phyloP scores from a whole-genome alignment of 2,113 vertebrate genomes.

The Puntigrus tetrazona region DNA sequence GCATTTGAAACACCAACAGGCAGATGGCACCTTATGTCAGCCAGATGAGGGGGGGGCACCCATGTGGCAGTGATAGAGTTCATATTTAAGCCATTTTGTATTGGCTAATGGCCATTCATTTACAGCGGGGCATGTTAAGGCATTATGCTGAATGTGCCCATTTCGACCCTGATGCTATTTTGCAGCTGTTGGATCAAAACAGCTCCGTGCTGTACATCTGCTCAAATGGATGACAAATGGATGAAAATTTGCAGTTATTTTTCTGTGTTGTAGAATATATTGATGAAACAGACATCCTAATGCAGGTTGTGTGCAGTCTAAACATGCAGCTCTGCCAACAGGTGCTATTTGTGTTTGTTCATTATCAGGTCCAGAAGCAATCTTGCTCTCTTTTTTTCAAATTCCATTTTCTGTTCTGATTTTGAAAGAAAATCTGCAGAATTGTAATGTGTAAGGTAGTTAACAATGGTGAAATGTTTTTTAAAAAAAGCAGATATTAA shows the following conservation, averaged over 20 bases:
- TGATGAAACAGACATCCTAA: slow-evolving; percentile 5
- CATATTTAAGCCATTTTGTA: slow-evolving; percentile 37
- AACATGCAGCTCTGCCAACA: background rate
- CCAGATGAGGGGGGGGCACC: slow-evolving; percentile 41
- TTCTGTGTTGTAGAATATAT: background rate
- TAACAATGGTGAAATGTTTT: background rate
- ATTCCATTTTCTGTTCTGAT: background rate
- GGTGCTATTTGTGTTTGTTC: background rate
- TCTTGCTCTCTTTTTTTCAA: background rate
- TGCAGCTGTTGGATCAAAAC: slow-evolving; percentile 29
- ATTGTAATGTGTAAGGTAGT: background rate
- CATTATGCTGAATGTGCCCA: slow-evolving; percentile 29
- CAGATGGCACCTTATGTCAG: slow-evolving; percentile 47
- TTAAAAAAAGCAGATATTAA: background rate
- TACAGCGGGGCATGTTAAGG: slow-evolving; percentile 34
- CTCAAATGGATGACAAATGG: slow-evolving; percentile 9
- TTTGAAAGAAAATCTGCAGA: background rate
- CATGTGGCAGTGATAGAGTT: slow-evolving; percentile 19
- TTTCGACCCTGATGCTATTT: slow-evolving; percentile 36
- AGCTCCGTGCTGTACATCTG: background rate
- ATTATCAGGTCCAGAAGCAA: background rate
- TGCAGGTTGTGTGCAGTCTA: background rate
- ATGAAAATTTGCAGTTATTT: background rate
- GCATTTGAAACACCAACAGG: slow-evolving; percentile 25
- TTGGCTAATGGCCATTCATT: slow-evolving; percentile 42